phyloP scores from a whole-genome alignment of 2,797 vertebrate species.

The Bovichtus diacanthus region DNA sequence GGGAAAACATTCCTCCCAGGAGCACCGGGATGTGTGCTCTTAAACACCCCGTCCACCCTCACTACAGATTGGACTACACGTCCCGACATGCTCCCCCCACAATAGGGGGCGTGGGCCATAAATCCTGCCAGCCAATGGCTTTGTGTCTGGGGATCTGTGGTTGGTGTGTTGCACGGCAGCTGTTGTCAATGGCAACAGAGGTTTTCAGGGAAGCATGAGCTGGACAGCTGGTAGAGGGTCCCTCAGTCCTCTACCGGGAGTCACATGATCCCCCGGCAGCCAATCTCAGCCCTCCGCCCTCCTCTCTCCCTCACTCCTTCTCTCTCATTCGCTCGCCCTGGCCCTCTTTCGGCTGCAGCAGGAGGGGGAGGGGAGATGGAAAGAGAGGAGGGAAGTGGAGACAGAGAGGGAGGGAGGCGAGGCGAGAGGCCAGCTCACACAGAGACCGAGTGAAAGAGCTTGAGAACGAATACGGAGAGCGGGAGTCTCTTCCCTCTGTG shows the following conservation, averaged over 20 bases:
- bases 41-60: background rate
- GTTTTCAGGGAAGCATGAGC: constrained; percentile 83
- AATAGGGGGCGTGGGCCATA: constrained; percentile 50
- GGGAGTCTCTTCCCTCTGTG: constrained; percentile 68
- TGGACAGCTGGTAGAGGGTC: constrained; percentile 85
- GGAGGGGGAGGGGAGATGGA: constrained; percentile 74
- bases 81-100: constrained; percentile 78
- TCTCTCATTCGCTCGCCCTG: constrained; percentile 63
- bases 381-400: constrained; percentile 66
- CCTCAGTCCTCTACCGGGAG: constrained; percentile 52
- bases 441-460: constrained; percentile 68
- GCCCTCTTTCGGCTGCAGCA: constrained; percentile 57
- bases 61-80: constrained; percentile 72
- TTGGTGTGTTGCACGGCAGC: constrained; percentile 76
- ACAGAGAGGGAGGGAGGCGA: constrained; percentile 52
- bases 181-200: constrained; percentile 87
- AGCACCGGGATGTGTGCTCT: constrained; percentile 45
- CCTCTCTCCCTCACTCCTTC: constrained; percentile 47
- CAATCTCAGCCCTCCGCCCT: constrained; percentile 71
- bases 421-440: constrained; percentile 60
- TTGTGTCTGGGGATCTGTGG: constrained; percentile 62
- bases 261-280: constrained; percentile 76
- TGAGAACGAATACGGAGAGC: constrained; percentile 64
- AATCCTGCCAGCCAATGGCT: constrained; percentile 78
- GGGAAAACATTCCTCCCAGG: constrained; percentile 43